Base-by-base conservation (phyloP, 2,888 invertebrate genomes). In the Cephonodes hylas region DNA sequence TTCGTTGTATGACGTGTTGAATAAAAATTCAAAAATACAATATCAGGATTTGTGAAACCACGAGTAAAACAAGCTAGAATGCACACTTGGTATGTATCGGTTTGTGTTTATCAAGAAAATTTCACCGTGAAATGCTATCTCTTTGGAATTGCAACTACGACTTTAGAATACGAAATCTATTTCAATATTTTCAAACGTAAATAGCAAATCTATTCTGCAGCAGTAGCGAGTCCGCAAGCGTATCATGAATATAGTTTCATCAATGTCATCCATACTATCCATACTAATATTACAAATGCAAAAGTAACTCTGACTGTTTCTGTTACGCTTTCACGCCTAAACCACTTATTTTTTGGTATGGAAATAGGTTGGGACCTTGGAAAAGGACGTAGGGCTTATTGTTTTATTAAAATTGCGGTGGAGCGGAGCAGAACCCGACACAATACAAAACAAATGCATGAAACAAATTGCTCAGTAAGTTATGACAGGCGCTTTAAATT, bases 131-230 rank as follows among this genome's bases (percentile, higher is more conserved):
- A 53, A 53, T 53, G 18, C 1, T 53, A 53, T 53, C 31, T 53
- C 53, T 48, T 48, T 25, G 25, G 31, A 53, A 53, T 53, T 10
- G 8, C 18, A 53, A 31, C 18, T 53, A 31, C 53, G 27, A 31
- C 31, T 53, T 53, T 7, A n/a, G 53, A 27, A 53, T 53, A 18
- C 18, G 27, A 53, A 53, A 53, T 53, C 10, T 31, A 27, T 53
- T 53, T 53, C 53, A 53, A 53, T 53, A 53, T 53, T 53, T 53
- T 27, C 18, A 53, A 27, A 31, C 53, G 53, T 53, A 27, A 27
- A 53, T 53, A 27, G 53, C 27, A 53, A 31, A 31, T 31, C 18
- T 53, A 53, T 53, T 53, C 18, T 31, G 53, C 18, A 18, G 18
- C 27, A 15, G 48, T 48, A n/a, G 48, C 27, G 18, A 27, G 31